Base-by-base conservation (phyloP, 2,888 invertebrate species). In the Xestia sexstrigata region DNA sequence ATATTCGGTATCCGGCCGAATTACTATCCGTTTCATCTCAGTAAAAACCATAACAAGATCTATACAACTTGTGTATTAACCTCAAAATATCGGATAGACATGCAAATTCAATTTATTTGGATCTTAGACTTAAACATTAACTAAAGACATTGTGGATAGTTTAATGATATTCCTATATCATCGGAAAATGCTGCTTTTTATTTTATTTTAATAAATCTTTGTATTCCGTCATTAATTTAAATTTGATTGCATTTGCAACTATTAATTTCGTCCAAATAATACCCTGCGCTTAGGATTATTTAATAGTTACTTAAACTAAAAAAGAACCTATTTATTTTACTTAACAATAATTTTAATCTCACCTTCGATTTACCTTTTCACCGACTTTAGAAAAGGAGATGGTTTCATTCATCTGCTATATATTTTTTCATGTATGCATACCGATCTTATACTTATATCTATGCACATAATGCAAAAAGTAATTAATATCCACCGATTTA, bases 261-360 rank as follows among this genome's bases (percentile, higher is more conserved):
- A 62, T 45, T 17, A n/a, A 73, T 63, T 74, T 30, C 63, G 82
- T 78, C 63, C 82, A 47, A 55, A 74, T 52, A 42, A n/a, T 76
- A 7, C 26, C 4, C 58, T 73, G 35, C 23, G 39, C n/a, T 65
- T 65, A 23, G 6, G 17, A 65, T n/a, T 26, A 42, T 45, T 72
- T 30, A 30, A 52, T 42, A 23, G 52, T 17, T 49, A 20, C n/a
- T 42, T 5, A 30, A 76, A 55, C 5, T 47, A 45, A 23, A 58
- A 45, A 30, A n/a, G 11, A 65, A n/a, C 42, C 8, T 26, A 42
- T 45, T 52, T n/a, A n/a, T 74, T 30, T 45, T 39, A 42, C 2
- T 73, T 30, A 52, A 49, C 49, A 30, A 42, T 23, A 17, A 52
- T 42, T 47, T 72, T 26, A 72, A 39, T 0, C 8, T 13, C 20